Evolutionary conservation across 2,113 vertebrate species (phyloP).

Genomic region (Spermophilus dauricus): DNA sequence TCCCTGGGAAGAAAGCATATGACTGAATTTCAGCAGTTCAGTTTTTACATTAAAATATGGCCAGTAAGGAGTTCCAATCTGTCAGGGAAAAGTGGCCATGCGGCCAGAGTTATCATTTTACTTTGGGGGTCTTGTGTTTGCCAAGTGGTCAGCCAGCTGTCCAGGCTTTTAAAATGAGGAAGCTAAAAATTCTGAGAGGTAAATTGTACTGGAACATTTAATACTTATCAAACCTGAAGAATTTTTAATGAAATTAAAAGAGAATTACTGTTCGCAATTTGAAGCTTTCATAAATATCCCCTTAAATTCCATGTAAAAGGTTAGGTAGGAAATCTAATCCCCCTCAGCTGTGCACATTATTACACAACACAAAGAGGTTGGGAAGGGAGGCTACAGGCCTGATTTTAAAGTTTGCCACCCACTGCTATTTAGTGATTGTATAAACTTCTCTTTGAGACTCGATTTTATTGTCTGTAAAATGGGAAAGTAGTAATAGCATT

Average conservation of each 20-base stretch:
- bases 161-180: slow-evolving; percentile 76
- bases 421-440: background rate
- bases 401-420: background rate
- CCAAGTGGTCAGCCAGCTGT: slow-evolving; percentile 85
- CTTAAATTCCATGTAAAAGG: background rate
- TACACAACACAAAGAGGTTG: background rate
- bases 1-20: slow-evolving; percentile 83
- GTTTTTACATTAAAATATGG: slow-evolving; percentile 85
- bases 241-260: slow-evolving; percentile 44
- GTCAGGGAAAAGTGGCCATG: slow-evolving; percentile 82
- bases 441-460: background rate
- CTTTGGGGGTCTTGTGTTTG: slow-evolving; percentile 83
- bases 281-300: background rate
- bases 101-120: slow-evolving; percentile 82
- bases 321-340: background rate
- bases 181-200: slow-evolving; percentile 63
- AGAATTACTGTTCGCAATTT: slow-evolving; percentile 12
- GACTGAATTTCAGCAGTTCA: slow-evolving; percentile 80
- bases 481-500: background rate
- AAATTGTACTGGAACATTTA: slow-evolving; percentile 60
- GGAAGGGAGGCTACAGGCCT: background rate
- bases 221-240: slow-evolving; percentile 55
- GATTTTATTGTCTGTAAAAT: slow-evolving; percentile 17
- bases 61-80: slow-evolving; percentile 82
- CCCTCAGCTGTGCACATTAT: background rate